Evolutionary conservation across 2,113 vertebrate species (phyloP).

Genomic region (Passer domesticus): DNA sequence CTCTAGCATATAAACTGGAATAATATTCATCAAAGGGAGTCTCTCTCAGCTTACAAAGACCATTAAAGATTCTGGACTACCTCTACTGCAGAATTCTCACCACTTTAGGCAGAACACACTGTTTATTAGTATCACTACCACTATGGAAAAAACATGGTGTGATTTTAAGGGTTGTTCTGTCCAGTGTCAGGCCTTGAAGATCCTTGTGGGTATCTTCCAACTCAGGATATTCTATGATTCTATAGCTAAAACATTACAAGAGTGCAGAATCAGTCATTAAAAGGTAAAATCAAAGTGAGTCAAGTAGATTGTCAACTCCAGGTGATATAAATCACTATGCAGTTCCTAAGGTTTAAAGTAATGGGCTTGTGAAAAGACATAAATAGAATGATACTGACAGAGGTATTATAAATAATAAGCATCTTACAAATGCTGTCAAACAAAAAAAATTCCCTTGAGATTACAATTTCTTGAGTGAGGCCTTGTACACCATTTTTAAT

Average conservation of each 20-base stretch:
- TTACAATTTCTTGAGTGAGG: neutral
- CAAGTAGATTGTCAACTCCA: neutral
- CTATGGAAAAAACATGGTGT: neutral
- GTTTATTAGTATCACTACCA: neutral
- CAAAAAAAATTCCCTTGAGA: neutral
- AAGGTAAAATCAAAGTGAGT: neutral
- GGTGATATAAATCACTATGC: neutral
- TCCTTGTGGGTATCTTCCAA: neutral
- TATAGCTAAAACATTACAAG: neutral
- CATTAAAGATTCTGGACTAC: neutral
- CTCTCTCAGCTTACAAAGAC: neutral
- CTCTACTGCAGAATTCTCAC: neutral
- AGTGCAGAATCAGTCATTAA: neutral
- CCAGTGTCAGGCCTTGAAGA: neutral
- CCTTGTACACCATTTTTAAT: neutral
- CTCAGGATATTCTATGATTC: neutral
- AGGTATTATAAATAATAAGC: neutral
- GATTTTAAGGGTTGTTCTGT: neutral
- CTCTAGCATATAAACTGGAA: neutral
- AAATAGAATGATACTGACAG: neutral
- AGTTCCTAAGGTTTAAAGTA: neutral
- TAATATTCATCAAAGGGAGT: neutral
- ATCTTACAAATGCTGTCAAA: neutral
- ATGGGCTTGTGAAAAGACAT: neutral
- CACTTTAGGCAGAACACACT: neutral